Evolutionary conservation across 1,140 invertebrate genomes (phyloP), one percentile per base, ranked within the genome.

Genomic region (Bicyclus anynana): DNA sequence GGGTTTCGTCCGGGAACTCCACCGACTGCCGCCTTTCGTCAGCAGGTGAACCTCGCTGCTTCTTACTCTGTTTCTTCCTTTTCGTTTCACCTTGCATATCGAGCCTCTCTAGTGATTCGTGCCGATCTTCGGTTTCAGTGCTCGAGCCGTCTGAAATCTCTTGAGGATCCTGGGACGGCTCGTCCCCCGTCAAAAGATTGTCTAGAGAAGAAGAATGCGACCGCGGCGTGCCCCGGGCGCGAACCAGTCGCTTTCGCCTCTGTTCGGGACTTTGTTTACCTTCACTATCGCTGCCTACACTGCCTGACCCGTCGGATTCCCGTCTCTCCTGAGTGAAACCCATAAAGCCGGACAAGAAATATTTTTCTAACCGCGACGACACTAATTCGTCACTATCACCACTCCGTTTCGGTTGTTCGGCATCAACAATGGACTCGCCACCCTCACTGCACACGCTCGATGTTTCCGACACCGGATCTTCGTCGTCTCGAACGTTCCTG

Each of bases 381-480:
- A 95, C 95, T 40, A 96, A 70, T 21, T 96, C 94, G n/a, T 92
- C 91, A 6, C 91, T 91, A 68, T 93, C 92, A 46, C 89, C 77
- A 55, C 85, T 90, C 29, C 88, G 79, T 50, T 89, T 86, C 2
- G 84, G 80, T 65, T 90, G 84, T 56, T 92, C 91, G 54, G 90
- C 90, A 59, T 89, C 88, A 29, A 83, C 78, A 21, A 89, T 84
- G 0, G 94, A 94, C 68, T 96, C 95, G 50, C 94, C 73, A 29
- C 93, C 93, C 80, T 97, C 95, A 54, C 95, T 96, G 72, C 94
- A 95, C 62, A 96, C 93, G 29, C 95, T 97, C 50, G 95, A 96
- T 1, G 95, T 95, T 85, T 98, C 96, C 0, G 96, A 97, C 48
- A 95, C 90, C 13, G 92, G 93, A 72, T 97, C 94, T 17, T 94